These are phyloP conservation scores for Villa cingulata DNA, from an alignment of 2,888 invertebrate species.

Conservation along the genomic window DNA sequence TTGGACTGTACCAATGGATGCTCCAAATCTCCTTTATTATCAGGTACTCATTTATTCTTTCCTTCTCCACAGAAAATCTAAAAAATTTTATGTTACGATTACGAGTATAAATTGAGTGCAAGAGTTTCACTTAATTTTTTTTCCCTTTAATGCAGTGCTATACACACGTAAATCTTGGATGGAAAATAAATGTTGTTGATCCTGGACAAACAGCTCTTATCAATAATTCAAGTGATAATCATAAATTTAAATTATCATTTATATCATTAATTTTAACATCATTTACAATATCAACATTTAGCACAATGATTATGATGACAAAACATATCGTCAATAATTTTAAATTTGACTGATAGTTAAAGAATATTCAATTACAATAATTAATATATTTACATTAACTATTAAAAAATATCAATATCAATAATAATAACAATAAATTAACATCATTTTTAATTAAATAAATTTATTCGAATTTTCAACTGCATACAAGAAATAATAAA, in stretches of 20 bases:
- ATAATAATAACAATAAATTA: not conserved
- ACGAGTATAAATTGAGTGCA: too few relatives aligned
- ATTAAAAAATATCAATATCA: not conserved
- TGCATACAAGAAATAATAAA: too few relatives aligned
- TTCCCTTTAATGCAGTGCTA: slow-evolving; percentile 55
- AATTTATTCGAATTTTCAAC: too few relatives aligned
- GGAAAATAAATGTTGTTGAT: slow-evolving; percentile 82
- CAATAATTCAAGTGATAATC: slow-evolving; percentile 1
- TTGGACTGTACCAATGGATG: slow-evolving; percentile 76
- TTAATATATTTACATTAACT: slow-evolving; percentile 6
- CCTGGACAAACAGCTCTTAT: slow-evolving; percentile 37
- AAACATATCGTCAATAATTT: slow-evolving; percentile 14
- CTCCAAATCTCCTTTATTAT: slow-evolving; percentile 75
- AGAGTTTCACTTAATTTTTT: not conserved
- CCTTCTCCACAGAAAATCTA: too few relatives aligned
- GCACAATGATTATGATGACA: slow-evolving; percentile 27
- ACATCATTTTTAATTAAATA: too few relatives aligned
- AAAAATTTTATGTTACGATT: too few relatives aligned
- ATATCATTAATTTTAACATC: slow-evolving; percentile 8
- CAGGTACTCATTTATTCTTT: slow-evolving; percentile 45
- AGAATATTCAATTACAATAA: slow-evolving; percentile 6
- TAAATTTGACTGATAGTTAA: slow-evolving; percentile 30
- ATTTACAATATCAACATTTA: slow-evolving; percentile 22
- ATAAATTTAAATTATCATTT: not conserved
- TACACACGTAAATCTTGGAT: slow-evolving; percentile 80